These are phyloP conservation scores for Montifringilla adamsi DNA, from an alignment of 2,113 vertebrate species.

Conservation along the genomic window DNA sequence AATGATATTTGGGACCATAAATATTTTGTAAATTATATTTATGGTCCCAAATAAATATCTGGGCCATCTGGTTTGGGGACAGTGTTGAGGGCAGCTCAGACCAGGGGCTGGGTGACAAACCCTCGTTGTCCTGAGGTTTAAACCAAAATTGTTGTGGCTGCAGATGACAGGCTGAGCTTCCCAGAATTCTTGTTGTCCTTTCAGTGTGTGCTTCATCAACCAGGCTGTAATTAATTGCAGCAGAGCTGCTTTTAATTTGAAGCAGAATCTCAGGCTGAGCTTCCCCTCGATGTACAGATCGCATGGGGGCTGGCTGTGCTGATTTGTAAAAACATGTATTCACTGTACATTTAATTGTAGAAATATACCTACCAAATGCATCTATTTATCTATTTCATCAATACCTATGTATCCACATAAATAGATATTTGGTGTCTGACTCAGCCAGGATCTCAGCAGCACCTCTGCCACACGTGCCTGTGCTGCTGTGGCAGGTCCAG, in stretches of 20 bases:
- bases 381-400: not conserved
- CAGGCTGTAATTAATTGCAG: constrained; percentile 35
- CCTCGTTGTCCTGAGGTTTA: constrained; percentile 3
- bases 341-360: not conserved
- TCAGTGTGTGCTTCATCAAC: not conserved
- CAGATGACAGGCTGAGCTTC: not conserved
- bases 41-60: not conserved
- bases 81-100: constrained; percentile 8
- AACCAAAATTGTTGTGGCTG: constrained; percentile 32
- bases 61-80: constrained; percentile 59
- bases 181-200: not conserved
- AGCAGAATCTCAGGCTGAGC: not conserved
- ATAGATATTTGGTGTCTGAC: not conserved
- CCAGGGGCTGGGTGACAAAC: constrained; percentile 22
- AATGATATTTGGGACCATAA: too few species aligned
- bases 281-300: not conserved
- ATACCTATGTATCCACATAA: fast-evolving
- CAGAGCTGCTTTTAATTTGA: not conserved
- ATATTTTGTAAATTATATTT: constrained; percentile 21
- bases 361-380: fast-evolving
- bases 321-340: not conserved
- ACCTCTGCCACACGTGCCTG: not conserved
- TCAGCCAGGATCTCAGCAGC: not conserved
- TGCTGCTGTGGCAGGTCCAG: not conserved
- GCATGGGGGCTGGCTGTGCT: not conserved